These are phyloP conservation scores for Oriolus oriolus DNA, from an alignment of 2,113 vertebrate species.

Conservation along the genomic window DNA sequence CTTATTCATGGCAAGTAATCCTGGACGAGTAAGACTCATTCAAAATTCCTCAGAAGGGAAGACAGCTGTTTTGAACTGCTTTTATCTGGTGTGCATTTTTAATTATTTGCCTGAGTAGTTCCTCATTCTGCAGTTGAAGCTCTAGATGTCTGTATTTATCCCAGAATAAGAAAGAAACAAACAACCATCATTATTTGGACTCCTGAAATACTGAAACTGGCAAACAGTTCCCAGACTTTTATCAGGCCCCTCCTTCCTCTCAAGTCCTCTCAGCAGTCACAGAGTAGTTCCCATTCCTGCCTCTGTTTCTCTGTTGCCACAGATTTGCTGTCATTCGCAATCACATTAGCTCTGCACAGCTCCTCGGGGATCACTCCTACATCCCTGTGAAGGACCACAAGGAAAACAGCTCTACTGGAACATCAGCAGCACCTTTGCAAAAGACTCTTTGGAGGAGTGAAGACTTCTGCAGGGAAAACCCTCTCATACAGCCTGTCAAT, in stretches of 20 bases:
- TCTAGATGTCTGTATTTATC: neutral
- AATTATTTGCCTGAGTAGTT: neutral
- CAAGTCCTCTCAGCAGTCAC: neutral
- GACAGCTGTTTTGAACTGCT: neutral
- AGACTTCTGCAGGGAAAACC: neutral
- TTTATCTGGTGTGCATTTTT: neutral
- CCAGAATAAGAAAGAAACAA: neutral
- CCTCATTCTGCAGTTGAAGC: neutral
- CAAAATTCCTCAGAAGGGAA: neutral
- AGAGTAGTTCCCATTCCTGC: neutral
- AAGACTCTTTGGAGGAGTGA: neutral
- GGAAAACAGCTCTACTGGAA: neutral
- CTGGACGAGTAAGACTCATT: neutral
- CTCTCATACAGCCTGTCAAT: neutral
- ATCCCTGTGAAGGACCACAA: neutral
- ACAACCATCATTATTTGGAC: neutral
- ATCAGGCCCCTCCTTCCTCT: neutral
- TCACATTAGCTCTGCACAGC: neutral
- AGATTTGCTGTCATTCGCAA: neutral
- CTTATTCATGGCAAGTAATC: neutral
- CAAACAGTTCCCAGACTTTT: neutral
- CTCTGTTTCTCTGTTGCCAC: neutral
- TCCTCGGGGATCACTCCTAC: accelerated
- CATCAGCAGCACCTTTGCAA: neutral
- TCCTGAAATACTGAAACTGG: neutral